Evolutionary conservation across 2,113 vertebrate genomes (phyloP).

Genomic region (Catharus fuscescens): DNA sequence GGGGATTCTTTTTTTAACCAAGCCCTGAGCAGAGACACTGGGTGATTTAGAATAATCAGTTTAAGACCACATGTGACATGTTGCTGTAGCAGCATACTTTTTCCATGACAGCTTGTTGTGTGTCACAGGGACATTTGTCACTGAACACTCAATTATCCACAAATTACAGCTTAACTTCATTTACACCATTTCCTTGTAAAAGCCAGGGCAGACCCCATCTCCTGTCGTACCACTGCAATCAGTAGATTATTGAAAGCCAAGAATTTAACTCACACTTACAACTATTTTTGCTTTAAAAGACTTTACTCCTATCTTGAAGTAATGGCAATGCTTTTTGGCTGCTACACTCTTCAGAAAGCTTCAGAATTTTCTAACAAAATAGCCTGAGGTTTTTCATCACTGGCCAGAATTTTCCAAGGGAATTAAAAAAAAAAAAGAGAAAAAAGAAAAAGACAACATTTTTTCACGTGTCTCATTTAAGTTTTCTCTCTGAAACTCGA

Average conservation of each 20-base stretch:
- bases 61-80: slow-evolving; percentile 40
- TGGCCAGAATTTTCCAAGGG: not conserved
- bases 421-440: no score
- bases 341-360: not conserved
- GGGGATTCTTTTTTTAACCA: not conserved
- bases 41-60: slow-evolving; percentile 45
- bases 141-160: slow-evolving; percentile 59
- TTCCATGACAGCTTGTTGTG: slow-evolving; percentile 45
- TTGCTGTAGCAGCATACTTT: slow-evolving; percentile 5
- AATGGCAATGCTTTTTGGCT: not conserved
- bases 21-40: not conserved
- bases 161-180: slow-evolving; percentile 38
- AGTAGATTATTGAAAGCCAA: not conserved
- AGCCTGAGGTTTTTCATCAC: not conserved
- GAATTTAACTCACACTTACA: not conserved
- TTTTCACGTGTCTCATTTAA: not conserved
- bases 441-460: not conserved
- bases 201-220: not conserved
- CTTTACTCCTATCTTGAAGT: not conserved
- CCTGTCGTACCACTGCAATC: not conserved
- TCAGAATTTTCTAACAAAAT: not conserved
- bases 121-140: slow-evolving; percentile 45
- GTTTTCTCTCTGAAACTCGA: not conserved
- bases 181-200: slow-evolving; percentile 23
- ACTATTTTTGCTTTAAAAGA: not conserved